These are phyloP conservation scores for Prionailurus bengalensis DNA, from an alignment of 2,113 vertebrate genomes.

Conservation along the genomic window DNA sequence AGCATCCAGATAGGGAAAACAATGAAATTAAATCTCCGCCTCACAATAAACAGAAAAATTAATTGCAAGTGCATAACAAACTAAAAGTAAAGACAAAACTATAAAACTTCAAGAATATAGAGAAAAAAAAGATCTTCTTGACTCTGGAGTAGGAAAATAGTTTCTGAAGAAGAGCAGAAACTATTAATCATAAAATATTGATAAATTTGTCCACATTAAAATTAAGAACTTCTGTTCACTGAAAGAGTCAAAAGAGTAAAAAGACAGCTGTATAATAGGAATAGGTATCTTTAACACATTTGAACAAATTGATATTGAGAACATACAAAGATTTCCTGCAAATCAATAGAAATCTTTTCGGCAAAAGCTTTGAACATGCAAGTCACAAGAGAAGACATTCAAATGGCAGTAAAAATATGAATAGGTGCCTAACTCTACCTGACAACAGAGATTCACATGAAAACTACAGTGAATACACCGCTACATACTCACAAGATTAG, in stretches of 20 bases:
- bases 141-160: not conserved
- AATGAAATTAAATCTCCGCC: not conserved
- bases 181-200: constrained; percentile 6
- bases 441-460: not conserved
- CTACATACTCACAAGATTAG: not conserved
- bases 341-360: not conserved
- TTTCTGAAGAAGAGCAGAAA: constrained; percentile 6
- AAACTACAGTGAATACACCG: not conserved
- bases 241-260: constrained; percentile 40
- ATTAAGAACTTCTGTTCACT: not conserved
- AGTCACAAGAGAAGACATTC: not conserved
- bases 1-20: not conserved
- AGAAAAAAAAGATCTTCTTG: not conserved
- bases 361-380: not conserved
- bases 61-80: not conserved
- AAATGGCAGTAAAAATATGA: constrained; percentile 15
- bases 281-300: not conserved
- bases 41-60: not conserved
- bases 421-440: not conserved
- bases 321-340: not conserved
- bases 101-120: not conserved
- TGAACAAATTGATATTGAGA: not conserved
- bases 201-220: not conserved
- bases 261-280: not conserved
- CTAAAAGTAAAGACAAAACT: constrained; percentile 31